Base-by-base conservation (phyloP, 2,888 invertebrate genomes). In the Thera obeliscata region DNA sequence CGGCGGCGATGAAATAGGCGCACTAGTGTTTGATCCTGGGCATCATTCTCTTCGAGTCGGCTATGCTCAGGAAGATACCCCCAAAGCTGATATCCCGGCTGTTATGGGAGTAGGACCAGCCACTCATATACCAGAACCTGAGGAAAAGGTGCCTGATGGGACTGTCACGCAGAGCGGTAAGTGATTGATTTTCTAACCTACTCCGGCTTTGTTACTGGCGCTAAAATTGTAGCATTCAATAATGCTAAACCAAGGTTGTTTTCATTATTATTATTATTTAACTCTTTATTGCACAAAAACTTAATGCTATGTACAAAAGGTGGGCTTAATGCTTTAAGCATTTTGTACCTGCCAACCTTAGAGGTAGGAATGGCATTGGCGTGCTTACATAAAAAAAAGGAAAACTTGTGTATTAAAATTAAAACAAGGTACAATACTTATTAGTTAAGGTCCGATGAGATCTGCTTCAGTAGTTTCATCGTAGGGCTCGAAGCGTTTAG, bases 1-100 rank as follows among this genome's bases (percentile, higher is more conserved):
- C 77, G 97, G 97, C n/a, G 97, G 97, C 43, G 99, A 99, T 94
- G 99, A 99, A 89, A 99, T 99, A 74, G 99, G 99, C 8, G 99
- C 99, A 0, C 87, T 99, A 74, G 99, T 99, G 46, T 99, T 99
- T 83, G 99, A 99, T 88, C 96, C 99, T 7, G 99, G 93, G 0
- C 92, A 93, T 72, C 91, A 93, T 83, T 96, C 97, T 0, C 90
- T 98, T 63, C 94, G 98, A 66, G 98, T 98, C 59, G 99, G 98
- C 64, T 99, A 98, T 94, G 98, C 98, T 7, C 98, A 99, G 81
- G 99, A 99, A 87, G 99, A 99, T 86, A 98, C 98, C n/a, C 99
- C 99, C 2, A 99, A 99, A 94, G 98, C 98, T 1, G 99, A 99
- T 94, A 98, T 99, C 67, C 99, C 99, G 0, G 97, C 98, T 0